Evolutionary conservation across 2,888 invertebrate species (phyloP).

Genomic region (Drosophila pseudotalamancana): DNA sequence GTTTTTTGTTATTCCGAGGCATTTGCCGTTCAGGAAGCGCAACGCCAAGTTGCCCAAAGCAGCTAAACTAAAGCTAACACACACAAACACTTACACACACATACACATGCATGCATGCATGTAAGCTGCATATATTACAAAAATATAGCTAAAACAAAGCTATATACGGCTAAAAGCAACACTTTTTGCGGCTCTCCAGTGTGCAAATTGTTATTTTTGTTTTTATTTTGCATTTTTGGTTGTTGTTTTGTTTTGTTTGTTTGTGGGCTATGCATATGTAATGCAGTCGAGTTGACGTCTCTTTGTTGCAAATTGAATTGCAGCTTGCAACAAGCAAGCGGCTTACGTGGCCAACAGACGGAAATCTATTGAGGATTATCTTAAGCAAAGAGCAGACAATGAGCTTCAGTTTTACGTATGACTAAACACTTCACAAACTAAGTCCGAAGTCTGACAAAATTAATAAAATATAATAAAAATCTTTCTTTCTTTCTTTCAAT

Average conservation of each 20-base stretch:
- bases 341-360: slow-evolving; percentile 64
- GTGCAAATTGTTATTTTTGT: slow-evolving; percentile 14
- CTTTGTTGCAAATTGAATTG: slow-evolving; percentile 75
- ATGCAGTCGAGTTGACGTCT: slow-evolving; percentile 43
- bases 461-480: not conserved
- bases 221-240: too few species aligned
- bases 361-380: slow-evolving; percentile 50
- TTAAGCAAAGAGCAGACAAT: slow-evolving; percentile 2
- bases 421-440: not conserved
- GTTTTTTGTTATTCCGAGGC: slow-evolving; percentile 69
- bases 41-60: slow-evolving; percentile 63
- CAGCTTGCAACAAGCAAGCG: slow-evolving; percentile 29
- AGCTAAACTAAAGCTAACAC: slow-evolving; percentile 48
- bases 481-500: not conserved
- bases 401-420: not conserved
- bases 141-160: slow-evolving; percentile 9
- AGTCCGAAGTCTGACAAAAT: too few species aligned
- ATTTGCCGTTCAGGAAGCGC: slow-evolving; percentile 77
- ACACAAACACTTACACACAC: slow-evolving; percentile 9
- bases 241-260: slow-evolving; percentile 21
- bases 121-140: slow-evolving; percentile 12
- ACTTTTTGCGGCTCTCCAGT: slow-evolving; percentile 19
- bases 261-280: slow-evolving; percentile 52
- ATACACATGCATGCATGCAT: not conserved
- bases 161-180: slow-evolving; percentile 37